Percentiles rank a stretch among this genome's conserved stretches.
Conservation (phyloP, 2,113 vertebrate species). For the Apaloderma vittatum region DNA sequence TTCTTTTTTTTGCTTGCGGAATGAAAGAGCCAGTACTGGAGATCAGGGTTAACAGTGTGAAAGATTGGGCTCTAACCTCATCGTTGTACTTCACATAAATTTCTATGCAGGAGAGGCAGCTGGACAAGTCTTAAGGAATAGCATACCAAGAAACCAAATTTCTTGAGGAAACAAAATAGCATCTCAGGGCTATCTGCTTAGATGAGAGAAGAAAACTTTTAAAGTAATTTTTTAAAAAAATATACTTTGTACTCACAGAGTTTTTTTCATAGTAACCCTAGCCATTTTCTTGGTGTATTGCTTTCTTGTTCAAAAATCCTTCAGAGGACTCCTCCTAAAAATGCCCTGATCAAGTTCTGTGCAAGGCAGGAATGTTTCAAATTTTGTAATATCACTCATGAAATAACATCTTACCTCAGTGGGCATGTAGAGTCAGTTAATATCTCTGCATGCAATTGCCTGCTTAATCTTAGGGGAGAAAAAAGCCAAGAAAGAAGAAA, state of each 20-base stretch:
- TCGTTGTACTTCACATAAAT: not conserved
- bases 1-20: not conserved
- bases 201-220: not conserved
- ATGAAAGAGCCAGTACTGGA: not conserved
- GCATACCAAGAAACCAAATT: not conserved
- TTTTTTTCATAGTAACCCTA: not conserved
- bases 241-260: not conserved
- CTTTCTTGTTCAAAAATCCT: not conserved
- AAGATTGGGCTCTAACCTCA: not conserved
- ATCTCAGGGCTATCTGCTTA: not conserved
- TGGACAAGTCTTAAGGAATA: not conserved
- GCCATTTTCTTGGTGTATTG: not conserved
- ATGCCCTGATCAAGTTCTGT: not conserved
- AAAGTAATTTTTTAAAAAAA: not conserved
- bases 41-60: not conserved
- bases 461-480: not conserved
- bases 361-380: not conserved
- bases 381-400: conserved; percentile 2
- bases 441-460: conserved; percentile 11
- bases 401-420: not conserved
- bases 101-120: not conserved
- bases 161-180: not conserved
- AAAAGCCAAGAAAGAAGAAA: not conserved
- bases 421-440: conserved; percentile 21
- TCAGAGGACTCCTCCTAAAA: not conserved